Evolutionary conservation across 2,888 invertebrate genomes (phyloP).

Genomic region (Nematopogon swammerdamellus): DNA sequence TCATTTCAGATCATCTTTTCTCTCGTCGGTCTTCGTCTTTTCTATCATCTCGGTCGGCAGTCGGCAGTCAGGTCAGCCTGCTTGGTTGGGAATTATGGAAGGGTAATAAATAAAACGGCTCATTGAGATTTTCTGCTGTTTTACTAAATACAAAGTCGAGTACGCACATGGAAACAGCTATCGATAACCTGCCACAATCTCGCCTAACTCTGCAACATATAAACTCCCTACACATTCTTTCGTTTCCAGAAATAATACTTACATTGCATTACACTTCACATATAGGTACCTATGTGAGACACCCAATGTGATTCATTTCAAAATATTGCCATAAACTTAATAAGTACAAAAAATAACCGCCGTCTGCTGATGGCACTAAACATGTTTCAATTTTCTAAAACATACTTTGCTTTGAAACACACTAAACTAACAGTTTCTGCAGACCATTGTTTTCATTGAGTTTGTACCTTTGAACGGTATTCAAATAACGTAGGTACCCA

Average conservation of each 20-base stretch:
- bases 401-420: not conserved
- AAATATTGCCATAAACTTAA: slow-evolving; percentile 12
- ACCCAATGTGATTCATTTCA: not conserved
- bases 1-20: too few species aligned
- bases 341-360: slow-evolving; percentile 30
- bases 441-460: not conserved
- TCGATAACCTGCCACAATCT: not conserved
- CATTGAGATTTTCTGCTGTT: not conserved
- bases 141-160: not conserved
- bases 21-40: too few species aligned
- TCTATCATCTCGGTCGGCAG: too few species aligned
- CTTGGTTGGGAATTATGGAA: too few species aligned
- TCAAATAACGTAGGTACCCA: too few species aligned
- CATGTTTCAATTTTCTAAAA: not conserved
- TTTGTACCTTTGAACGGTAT: too few species aligned
- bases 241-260: not conserved
- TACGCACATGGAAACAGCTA: not conserved
- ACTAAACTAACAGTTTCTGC: not conserved
- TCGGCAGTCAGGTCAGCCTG: too few species aligned
- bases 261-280: not conserved
- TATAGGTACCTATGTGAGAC: not conserved
- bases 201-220: not conserved
- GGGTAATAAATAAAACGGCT: slow-evolving; percentile 10
- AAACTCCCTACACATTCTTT: not conserved
- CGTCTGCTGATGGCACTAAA: slow-evolving; percentile 45